Evolutionary conservation across 1,140 invertebrate genomes (phyloP).

Genomic region (Ostrea denselamellosa): DNA sequence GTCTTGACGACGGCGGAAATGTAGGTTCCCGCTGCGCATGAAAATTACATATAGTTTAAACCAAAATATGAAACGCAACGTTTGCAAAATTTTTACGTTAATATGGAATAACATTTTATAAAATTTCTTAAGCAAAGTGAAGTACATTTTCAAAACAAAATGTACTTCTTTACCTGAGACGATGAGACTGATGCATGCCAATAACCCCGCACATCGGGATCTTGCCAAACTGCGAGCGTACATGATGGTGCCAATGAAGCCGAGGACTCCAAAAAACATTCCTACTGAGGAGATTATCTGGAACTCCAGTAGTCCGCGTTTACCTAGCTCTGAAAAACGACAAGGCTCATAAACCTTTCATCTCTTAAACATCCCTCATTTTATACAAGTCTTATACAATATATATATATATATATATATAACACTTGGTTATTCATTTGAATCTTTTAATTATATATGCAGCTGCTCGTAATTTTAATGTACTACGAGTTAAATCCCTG

Average conservation of each 20-base stretch:
- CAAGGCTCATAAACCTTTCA: too few relatives aligned
- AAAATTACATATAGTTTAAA: background rate
- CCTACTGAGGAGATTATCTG: background rate
- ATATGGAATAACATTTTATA: too few relatives aligned
- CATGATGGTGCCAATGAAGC: slow-evolving; percentile 1
- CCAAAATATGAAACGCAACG: background rate
- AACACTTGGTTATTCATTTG: too few relatives aligned
- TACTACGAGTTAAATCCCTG: too few relatives aligned
- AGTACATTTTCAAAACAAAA: too few relatives aligned
- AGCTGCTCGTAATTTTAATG: too few relatives aligned
- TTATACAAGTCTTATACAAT: too few relatives aligned
- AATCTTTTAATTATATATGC: too few relatives aligned
- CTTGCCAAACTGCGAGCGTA: background rate
- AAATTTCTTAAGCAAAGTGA: too few relatives aligned
- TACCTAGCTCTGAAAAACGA: background rate
- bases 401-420: too few relatives aligned
- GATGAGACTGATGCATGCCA: slow-evolving; percentile 5
- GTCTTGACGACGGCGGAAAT: background rate
- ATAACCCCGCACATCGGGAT: background rate
- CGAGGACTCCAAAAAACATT: slow-evolving; percentile 5
- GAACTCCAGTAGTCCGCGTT: background rate
- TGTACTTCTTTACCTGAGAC: slow-evolving; percentile 36
- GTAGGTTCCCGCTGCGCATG: background rate
- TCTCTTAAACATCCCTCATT: too few relatives aligned
- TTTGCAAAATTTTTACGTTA: background rate